A percentile compares a stretch with the other conserved stretches of the same genome.
These are phyloP conservation scores for Achroia grisella DNA, from an alignment of 1,140 invertebrate genomes.

Conservation along the genomic window DNA sequence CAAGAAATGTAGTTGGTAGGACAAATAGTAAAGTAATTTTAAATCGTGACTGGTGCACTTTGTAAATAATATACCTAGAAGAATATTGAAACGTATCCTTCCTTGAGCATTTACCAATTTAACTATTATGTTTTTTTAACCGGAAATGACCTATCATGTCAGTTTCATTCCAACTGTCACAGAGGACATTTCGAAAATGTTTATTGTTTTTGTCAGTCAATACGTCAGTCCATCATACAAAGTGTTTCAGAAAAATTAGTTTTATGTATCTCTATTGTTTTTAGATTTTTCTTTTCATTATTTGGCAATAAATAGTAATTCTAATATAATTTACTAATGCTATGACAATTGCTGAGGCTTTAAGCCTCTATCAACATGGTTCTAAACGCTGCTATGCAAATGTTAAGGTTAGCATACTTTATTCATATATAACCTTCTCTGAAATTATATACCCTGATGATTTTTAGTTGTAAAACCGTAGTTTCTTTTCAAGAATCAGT, in stretches of 20 bases:
- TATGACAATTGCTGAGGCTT: conserved; percentile 63
- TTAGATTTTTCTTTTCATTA: conserved; percentile 41
- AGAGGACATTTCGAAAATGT: too few relatives aligned
- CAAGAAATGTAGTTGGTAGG: too few relatives aligned
- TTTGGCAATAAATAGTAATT: conserved; percentile 26
- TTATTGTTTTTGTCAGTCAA: not conserved
- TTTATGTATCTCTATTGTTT: conserved; percentile 55
- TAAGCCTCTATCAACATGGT: conserved; percentile 76
- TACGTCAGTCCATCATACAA: not conserved
- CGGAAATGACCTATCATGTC: too few relatives aligned
- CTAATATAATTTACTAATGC: conserved; percentile 46
- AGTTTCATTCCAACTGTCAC: too few relatives aligned
- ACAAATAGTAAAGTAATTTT: too few relatives aligned
- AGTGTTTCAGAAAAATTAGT: too few relatives aligned
- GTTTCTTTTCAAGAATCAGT: not conserved
- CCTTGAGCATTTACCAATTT: too few relatives aligned
- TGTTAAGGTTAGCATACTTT: conserved; percentile 76
- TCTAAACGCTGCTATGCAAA: conserved; percentile 81
- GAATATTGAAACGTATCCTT: too few relatives aligned
- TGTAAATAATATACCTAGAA: too few relatives aligned
- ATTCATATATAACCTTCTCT: conserved; percentile 9
- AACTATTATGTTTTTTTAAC: too few relatives aligned
- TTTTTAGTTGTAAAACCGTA: too few relatives aligned
- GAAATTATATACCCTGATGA: not conserved
- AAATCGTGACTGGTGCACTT: too few relatives aligned